Evolutionary conservation across 2,888 invertebrate species (phyloP).

Genomic region (Coremacera marginata): DNA sequence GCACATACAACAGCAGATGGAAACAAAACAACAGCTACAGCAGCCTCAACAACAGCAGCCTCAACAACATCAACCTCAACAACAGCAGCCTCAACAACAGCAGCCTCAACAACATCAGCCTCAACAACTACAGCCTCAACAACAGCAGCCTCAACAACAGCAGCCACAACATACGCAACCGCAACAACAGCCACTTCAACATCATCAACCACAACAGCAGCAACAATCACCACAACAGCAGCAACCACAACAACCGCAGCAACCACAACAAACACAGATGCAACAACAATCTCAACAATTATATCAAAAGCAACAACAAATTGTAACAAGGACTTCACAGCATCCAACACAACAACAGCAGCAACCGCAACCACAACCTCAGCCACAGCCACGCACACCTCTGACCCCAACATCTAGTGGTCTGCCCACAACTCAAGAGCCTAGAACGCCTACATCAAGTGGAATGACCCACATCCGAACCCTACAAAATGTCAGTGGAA

Average conservation of each 20-base stretch:
- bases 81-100: constrained; percentile 39
- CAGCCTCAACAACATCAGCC: constrained; percentile 55
- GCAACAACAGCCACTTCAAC: constrained; percentile 49
- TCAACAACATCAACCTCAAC: constrained; percentile 31
- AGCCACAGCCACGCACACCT: constrained; percentile 53
- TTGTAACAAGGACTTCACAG: constrained; percentile 48
- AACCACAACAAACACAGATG: neutral
- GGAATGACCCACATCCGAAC: constrained; percentile 53
- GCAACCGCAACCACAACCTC: too few species aligned
- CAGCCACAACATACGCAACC: constrained; percentile 54
- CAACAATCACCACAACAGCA: constrained; percentile 53
- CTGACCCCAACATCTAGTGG: constrained; percentile 52
- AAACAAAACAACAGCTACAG: constrained; percentile 48
- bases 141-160: constrained; percentile 52
- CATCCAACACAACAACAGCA: constrained; percentile 61
- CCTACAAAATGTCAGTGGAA: constrained; percentile 54
- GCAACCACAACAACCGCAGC: neutral
- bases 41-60: constrained; percentile 52
- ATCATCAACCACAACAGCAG: constrained; percentile 51
- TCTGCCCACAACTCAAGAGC: constrained; percentile 38
- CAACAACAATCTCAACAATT: constrained; percentile 52
- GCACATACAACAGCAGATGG: constrained; percentile 52
- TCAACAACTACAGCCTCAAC: constrained; percentile 45
- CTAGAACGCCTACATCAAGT: constrained; percentile 45
- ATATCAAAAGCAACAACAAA: constrained; percentile 39